Base-by-base conservation (phyloP, 2,797 vertebrate genomes). In the Ficedula albicollis region DNA sequence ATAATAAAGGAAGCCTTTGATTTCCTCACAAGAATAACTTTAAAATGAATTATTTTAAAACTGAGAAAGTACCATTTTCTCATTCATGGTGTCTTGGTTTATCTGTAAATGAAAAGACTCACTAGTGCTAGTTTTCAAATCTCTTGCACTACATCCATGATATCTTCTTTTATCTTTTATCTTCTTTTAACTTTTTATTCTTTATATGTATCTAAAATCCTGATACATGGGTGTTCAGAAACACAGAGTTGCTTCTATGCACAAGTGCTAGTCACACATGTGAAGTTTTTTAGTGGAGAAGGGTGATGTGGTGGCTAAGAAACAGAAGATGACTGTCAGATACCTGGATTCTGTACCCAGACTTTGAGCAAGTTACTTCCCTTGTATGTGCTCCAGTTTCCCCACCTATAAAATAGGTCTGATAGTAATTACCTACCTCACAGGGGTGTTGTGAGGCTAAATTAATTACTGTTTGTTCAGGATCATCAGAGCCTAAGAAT, bases 1-100 rank as follows among this genome's bases (percentile, higher is more conserved):
- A 90, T 87, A 96, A 95, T 95, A 93, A 94, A 95, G 74, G 41
- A 88, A 91, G 51, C 34, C 67, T 90, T 93, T 88, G 41, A 67
- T 81, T 93, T 70, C 63, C 52, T 77, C 23, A 10, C 25, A 82
- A 90, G 27, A 79, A 82, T 77, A 93, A 86, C 32, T 94, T 87
- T 15, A 48, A 95, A 95, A 85, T 30, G 0, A 72, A 55, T 92
- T 79, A 22, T 95, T 93, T 91, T 82, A 56, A 74, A 95, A 49
- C 26, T 30, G 58, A 90, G 63, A 64, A 88, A 80, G 27, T 64
- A 18, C 15, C 4, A 10, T 79, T 76, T 95, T 73, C 39, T 87
- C 23, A 34, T 64, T 86, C 17, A 5, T 20, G 5, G 3, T 54
- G 13, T 90, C 54, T 73, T 78, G 4, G 8, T 91, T 95, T 91